A percentile compares a stretch with the other conserved stretches of the same genome.
These are phyloP conservation scores for Scomberomorus guttatus DNA, from an alignment of 2,797 vertebrate genomes.

Conservation along the genomic window DNA sequence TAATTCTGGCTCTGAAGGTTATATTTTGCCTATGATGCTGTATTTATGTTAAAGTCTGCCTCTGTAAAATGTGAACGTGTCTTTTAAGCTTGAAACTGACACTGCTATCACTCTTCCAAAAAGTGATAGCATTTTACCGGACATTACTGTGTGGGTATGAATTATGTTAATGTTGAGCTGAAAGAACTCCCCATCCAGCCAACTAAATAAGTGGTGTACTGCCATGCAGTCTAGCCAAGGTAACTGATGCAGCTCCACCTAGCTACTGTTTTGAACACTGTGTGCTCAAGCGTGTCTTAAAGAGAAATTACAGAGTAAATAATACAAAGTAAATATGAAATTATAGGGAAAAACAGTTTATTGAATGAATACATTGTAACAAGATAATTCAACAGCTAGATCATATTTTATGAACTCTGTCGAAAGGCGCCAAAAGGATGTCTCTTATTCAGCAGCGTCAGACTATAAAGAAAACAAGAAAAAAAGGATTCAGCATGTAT, in stretches of 20 bases:
- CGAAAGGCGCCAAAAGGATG: constrained; percentile 19
- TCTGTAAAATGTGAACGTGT: not conserved
- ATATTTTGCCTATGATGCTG: not conserved
- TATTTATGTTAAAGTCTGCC: not conserved
- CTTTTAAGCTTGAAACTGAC: not conserved
- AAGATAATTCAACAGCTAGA: constrained; percentile 40
- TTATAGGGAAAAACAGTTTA: constrained; percentile 41
- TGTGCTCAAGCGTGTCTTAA: not conserved
- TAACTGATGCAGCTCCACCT: not conserved
- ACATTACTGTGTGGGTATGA: not conserved
- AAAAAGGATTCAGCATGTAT: not conserved
- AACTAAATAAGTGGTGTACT: too few relatives aligned
- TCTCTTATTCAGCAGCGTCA: constrained; percentile 58
- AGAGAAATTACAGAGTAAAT: not conserved
- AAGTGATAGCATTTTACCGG: not conserved
- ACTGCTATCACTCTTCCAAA: not conserved
- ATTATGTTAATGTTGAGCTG: not conserved
- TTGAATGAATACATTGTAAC: constrained; percentile 39
- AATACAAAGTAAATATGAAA: not conserved
- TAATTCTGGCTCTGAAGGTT: not conserved
- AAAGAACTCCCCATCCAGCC: not conserved
- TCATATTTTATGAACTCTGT: constrained; percentile 68
- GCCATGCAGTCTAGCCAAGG: too few relatives aligned
- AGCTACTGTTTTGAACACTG: not conserved
- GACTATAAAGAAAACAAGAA: constrained; percentile 36